Conservation (phyloP, 2,888 invertebrate species). For the Arrhopalites spinosus region DNA sequence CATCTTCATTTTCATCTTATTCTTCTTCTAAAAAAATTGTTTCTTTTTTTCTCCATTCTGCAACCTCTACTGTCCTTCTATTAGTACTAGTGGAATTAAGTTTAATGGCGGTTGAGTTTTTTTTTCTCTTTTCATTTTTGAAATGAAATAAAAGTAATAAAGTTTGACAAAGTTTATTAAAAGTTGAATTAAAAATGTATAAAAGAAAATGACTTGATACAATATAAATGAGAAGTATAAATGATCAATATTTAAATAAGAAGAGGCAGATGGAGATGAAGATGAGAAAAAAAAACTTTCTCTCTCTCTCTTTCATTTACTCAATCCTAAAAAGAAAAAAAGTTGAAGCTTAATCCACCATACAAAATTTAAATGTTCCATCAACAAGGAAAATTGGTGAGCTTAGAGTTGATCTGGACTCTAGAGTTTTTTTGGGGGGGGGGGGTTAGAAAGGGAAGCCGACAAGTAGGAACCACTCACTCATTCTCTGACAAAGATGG, state of each 20-base stretch:
- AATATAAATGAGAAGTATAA: background rate
- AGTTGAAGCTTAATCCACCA: background rate
- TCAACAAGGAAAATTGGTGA: background rate
- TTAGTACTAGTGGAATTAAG: no score
- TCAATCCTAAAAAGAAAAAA: no score
- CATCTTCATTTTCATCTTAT: no score
- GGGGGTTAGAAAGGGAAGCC: no score
- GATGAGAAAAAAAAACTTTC: background rate
- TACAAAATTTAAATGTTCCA: background rate
- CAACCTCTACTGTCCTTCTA: no score
- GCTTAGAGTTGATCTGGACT: background rate
- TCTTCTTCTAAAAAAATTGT: no score
- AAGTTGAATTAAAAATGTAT: background rate
- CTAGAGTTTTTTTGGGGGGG: no score
- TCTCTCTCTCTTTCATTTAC: no score
- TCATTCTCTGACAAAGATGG: no score
- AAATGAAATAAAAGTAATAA: background rate
- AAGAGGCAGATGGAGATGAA: background rate
- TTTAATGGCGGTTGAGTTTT: no score
- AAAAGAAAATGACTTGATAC: conserved; percentile 1
- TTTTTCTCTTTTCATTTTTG: background rate
- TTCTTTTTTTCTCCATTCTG: background rate
- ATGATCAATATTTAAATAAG: no score
- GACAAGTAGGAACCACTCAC: no score
- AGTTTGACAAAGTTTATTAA: background rate